These are phyloP conservation scores for Tiliacea aurago DNA, from an alignment of 2,888 invertebrate genomes.

Conservation along the genomic window DNA sequence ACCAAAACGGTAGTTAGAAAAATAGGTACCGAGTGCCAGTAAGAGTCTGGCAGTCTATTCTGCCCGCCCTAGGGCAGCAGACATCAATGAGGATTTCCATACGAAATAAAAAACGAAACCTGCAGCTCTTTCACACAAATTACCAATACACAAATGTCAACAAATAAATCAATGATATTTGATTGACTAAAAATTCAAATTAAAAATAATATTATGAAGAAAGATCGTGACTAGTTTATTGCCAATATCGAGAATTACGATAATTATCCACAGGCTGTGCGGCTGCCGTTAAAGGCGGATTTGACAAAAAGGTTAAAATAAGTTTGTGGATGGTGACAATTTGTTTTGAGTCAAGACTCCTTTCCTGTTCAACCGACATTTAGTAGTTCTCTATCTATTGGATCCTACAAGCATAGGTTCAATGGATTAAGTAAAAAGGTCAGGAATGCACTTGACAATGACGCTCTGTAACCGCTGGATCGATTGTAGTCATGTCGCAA, in stretches of 20 bases:
- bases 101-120: background rate
- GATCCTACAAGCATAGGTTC: slow-evolving; percentile 10
- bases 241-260: background rate
- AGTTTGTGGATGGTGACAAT: background rate
- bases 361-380: slow-evolving; percentile 1
- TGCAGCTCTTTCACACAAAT: background rate
- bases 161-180: background rate
- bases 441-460: slow-evolving; percentile 47
- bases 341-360: background rate
- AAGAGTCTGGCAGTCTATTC: background rate
- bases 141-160: background rate
- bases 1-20: background rate
- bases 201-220: background rate
- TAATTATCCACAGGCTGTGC: slow-evolving; percentile 3
- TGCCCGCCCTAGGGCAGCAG: no score
- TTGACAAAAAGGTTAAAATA: slow-evolving; percentile 24
- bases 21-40: background rate
- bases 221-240: slow-evolving; percentile 1
- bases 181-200: slow-evolving; percentile 1
- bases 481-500: slow-evolving; percentile 42
- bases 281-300: background rate
- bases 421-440: slow-evolving; percentile 33
- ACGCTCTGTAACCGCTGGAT: slow-evolving; percentile 20
- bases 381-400: slow-evolving; percentile 4
- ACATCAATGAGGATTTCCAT: background rate